A percentile compares a stretch with the other conserved stretches of the same genome.
Conservation (phyloP, 1,140 invertebrate genomes). For the Bombus impatiens region DNA sequence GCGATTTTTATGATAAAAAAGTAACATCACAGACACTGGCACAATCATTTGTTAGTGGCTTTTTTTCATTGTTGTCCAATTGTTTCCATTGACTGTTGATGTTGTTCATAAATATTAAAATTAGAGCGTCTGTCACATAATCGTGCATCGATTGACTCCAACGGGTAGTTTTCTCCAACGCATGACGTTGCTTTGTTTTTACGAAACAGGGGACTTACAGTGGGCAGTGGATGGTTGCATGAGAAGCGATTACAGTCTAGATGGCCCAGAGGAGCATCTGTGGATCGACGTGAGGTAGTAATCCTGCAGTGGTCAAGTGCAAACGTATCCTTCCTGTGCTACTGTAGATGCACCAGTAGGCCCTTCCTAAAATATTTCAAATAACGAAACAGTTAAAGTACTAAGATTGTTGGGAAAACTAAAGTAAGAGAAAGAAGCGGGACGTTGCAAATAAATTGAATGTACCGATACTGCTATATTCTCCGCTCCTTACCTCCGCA, state of each 20-base stretch:
- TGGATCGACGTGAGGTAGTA: conserved; percentile 64
- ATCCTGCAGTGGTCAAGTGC: conserved; percentile 74
- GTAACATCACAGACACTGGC: conserved; percentile 68
- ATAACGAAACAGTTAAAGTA: neutral
- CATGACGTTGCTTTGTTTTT: conserved; percentile 63
- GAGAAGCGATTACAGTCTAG: conserved; percentile 77
- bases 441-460: conserved; percentile 21
- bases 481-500: conserved; percentile 52
- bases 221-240: conserved; percentile 77
- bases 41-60: conserved; percentile 49
- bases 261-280: conserved; percentile 73
- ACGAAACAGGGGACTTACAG: conserved; percentile 72
- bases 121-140: conserved; percentile 55
- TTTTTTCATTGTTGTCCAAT: conserved; percentile 29
- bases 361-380: conserved; percentile 65
- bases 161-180: conserved; percentile 54
- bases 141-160: conserved; percentile 58
- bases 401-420: neutral
- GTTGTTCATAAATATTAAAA: conserved; percentile 63
- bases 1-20: conserved; percentile 39
- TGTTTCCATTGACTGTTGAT: conserved; percentile 68
- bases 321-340: conserved; percentile 77
- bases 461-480: neutral
- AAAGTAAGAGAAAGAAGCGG: conserved; percentile 43
- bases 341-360: conserved; percentile 69